A percentile compares a stretch with the other conserved stretches of the same genome.
Evolutionary conservation across 2,113 vertebrate genomes (phyloP).

Genomic region (Cephalopholis sonnerati): DNA sequence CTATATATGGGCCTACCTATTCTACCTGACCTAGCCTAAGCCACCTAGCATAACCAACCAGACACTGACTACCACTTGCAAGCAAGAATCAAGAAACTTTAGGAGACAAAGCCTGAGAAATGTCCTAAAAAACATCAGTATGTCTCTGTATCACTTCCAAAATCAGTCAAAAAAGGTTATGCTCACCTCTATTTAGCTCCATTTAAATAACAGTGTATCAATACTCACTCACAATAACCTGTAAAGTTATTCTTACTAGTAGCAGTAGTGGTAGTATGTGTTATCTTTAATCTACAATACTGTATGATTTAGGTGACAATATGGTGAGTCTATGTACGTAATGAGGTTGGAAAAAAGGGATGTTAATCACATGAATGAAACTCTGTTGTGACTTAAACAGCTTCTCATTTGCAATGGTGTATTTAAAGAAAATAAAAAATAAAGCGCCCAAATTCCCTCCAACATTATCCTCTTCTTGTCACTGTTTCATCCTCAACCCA

Average conservation of each 20-base stretch:
- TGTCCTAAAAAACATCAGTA: too few relatives aligned
- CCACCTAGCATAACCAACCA: neutral
- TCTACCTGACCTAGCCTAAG: neutral
- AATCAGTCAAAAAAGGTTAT: neutral
- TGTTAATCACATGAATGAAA: neutral
- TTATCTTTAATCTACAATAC: neutral
- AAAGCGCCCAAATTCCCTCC: neutral
- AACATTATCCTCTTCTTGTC: neutral
- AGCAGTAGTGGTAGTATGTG: neutral
- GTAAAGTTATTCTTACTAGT: too few relatives aligned
- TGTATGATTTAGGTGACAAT: neutral
- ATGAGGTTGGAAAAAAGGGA: neutral
- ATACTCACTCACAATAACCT: neutral
- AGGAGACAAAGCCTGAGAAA: neutral
- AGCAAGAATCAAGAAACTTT: neutral
- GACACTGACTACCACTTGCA: neutral
- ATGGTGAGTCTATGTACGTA: neutral
- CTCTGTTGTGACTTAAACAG: neutral
- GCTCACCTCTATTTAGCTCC: neutral
- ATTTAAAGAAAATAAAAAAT: neutral
- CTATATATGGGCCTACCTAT: too few relatives aligned
- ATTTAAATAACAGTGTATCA: neutral
- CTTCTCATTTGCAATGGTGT: neutral
- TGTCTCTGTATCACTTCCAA: neutral
- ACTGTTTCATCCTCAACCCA: neutral